Conservation (phyloP, 1,140 invertebrate species). For the Caenorhabditis remanei region DNA sequence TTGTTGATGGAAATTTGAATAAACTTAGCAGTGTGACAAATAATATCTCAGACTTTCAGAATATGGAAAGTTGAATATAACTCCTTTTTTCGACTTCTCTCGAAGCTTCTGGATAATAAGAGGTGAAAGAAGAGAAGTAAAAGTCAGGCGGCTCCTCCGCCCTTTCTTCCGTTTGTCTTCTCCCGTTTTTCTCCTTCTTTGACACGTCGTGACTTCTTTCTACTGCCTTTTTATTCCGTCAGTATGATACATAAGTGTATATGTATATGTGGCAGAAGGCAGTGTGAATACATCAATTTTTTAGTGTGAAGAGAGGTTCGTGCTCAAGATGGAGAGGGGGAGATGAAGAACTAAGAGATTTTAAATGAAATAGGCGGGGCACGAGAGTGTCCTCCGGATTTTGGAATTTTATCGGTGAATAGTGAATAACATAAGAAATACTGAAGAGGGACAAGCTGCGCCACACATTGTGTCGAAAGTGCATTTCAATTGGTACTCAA, state of each 20-base stretch:
- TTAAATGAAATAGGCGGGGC: conserved; percentile 20
- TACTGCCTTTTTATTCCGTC: conserved; percentile 21
- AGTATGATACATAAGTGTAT: conserved; percentile 53
- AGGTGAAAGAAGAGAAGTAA: conserved; percentile 50
- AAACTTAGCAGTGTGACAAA: not conserved
- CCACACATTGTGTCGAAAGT: not conserved
- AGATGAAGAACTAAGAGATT: not conserved
- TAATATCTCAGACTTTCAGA: not conserved
- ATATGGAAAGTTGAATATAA: not conserved
- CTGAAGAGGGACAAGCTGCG: not conserved
- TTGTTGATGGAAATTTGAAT: not conserved
- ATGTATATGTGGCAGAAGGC: conserved; percentile 34
- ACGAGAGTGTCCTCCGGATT: not conserved
- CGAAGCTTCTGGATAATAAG: conserved; percentile 37
- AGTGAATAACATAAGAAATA: too few relatives aligned
- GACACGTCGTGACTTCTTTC: conserved; percentile 12
- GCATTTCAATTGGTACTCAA: conserved; percentile 24
- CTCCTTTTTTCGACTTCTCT: not conserved
- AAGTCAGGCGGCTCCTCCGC: not conserved
- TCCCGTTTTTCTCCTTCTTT: not conserved
- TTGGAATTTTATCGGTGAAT: not conserved
- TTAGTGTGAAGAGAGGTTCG: not conserved
- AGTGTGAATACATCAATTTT: conserved; percentile 50
- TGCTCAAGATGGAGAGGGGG: not conserved
- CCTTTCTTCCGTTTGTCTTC: conserved; percentile 44